Conservation (phyloP, 2,888 invertebrate genomes). For the Dolomedes plantarius region DNA sequence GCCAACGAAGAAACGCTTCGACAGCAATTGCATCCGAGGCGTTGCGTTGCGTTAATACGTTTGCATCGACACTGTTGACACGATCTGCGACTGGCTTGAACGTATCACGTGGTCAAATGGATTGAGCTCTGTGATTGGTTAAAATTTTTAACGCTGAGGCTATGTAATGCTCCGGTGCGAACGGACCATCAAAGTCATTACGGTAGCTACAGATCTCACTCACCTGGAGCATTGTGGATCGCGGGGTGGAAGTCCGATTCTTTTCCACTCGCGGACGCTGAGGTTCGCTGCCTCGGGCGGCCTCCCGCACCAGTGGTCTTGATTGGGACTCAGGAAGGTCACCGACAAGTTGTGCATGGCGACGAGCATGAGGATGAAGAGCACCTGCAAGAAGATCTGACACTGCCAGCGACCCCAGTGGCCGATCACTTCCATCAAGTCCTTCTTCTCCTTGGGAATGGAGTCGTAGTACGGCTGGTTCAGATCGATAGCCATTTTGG, state of each 20-base stretch:
- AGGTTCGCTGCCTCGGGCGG: slow-evolving; percentile 77
- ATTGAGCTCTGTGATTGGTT: too few relatives aligned
- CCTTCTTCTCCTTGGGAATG: background rate
- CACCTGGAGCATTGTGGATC: slow-evolving; percentile 20
- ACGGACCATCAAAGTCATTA: too few relatives aligned
- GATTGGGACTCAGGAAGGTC: slow-evolving; percentile 84
- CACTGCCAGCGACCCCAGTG: slow-evolving; percentile 43
- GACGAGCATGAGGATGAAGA: slow-evolving; percentile 81
- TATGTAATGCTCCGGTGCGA: too few relatives aligned
- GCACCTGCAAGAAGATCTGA: slow-evolving; percentile 12
- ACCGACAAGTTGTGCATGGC: slow-evolving; percentile 88
- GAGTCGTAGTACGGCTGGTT: too few relatives aligned
- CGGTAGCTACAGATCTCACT: too few relatives aligned
- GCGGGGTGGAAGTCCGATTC: background rate
- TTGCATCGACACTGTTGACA: too few relatives aligned
- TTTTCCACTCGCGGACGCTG: slow-evolving; percentile 38
- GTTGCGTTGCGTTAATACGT: too few relatives aligned
- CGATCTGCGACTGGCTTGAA: too few relatives aligned
- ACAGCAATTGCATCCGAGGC: too few relatives aligned
- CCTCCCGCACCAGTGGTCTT: slow-evolving; percentile 84
- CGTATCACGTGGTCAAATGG: too few relatives aligned
- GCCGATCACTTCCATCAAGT: slow-evolving; percentile 37
- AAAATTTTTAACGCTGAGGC: too few relatives aligned
- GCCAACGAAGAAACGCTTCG: too few relatives aligned
- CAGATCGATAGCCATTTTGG: background rate